These are phyloP conservation scores for Phalacrocorax brasilianus DNA, from an alignment of 2,113 vertebrate species.

Conservation along the genomic window DNA sequence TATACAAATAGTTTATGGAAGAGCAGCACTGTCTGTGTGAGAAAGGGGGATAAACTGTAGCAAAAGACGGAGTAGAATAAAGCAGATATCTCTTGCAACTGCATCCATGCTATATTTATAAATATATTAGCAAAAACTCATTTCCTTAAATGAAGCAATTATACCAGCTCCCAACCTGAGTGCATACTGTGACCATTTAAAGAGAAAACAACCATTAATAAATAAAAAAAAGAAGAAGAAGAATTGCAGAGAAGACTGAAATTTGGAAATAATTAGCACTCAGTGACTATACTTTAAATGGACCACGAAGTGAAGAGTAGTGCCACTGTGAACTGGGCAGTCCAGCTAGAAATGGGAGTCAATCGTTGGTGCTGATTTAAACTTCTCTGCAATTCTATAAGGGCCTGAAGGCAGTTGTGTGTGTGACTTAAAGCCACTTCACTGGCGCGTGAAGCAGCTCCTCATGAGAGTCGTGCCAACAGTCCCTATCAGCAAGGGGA, in stretches of 20 bases:
- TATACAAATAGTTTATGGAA: not conserved
- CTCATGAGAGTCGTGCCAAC: fast-evolving
- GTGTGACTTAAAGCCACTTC: not conserved
- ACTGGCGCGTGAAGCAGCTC: fast-evolving
- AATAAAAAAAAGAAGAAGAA: not conserved
- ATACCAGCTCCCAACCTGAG: not conserved
- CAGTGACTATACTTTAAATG: not conserved
- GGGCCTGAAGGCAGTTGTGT: not conserved
- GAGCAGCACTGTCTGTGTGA: not conserved
- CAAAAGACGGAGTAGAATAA: not conserved
- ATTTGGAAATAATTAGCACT: not conserved
- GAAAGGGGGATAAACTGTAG: not conserved
- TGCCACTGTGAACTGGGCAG: not conserved
- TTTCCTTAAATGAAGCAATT: not conserved
- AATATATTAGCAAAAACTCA: not conserved
- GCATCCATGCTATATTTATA: not conserved
- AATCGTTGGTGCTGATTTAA: not conserved
- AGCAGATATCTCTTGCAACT: not conserved
- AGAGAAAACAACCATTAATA: not conserved
- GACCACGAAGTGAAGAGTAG: not conserved
- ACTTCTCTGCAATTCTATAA: not conserved
- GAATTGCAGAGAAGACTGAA: not conserved
- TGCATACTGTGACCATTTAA: not conserved
- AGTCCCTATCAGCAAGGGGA: not conserved
- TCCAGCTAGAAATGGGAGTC: not conserved